phyloP scores from a whole-genome alignment of 2,797 vertebrate species.

The Clamator glandarius region DNA sequence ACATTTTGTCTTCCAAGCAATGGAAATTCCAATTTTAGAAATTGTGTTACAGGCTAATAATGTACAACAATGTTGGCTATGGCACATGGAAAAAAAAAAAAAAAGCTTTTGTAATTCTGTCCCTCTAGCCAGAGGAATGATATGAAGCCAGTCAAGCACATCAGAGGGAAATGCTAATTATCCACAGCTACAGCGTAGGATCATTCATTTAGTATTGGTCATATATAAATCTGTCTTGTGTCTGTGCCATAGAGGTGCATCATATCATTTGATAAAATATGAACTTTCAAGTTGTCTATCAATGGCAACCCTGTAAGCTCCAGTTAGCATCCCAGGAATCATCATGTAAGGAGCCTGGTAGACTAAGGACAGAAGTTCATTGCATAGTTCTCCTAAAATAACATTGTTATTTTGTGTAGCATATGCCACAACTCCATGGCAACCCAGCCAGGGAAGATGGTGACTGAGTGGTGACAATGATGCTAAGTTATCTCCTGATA shows the following conservation, averaged over 20 bases:
- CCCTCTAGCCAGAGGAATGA: background rate
- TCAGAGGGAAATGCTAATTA: slow-evolving; percentile 9
- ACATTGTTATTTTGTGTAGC: slow-evolving; percentile 28
- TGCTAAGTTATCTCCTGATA: slow-evolving; percentile 50
- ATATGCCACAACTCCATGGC: slow-evolving; percentile 41
- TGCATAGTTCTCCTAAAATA: slow-evolving; percentile 68
- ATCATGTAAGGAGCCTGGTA: background rate
- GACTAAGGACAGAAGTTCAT: background rate
- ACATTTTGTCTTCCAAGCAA: slow-evolving; percentile 56
- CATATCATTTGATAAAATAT: background rate
- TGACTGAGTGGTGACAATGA: slow-evolving; percentile 41
- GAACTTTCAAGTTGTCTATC: background rate
- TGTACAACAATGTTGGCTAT: slow-evolving; percentile 27
- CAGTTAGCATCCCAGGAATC: background rate
- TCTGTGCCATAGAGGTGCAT: background rate
- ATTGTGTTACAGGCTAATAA: slow-evolving; percentile 23
- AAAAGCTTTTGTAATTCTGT: slow-evolving; percentile 36
- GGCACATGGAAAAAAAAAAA: slow-evolving; percentile 9
- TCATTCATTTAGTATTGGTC: background rate
- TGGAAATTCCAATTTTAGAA: slow-evolving; percentile 65
- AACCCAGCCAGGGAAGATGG: slow-evolving; percentile 7
- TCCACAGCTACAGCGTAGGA: background rate
- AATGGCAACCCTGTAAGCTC: background rate
- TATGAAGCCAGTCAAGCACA: slow-evolving; percentile 9
- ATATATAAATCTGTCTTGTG: background rate